Base-by-base conservation (phyloP, 2,888 invertebrate genomes). In the Chloromyia formosa region DNA sequence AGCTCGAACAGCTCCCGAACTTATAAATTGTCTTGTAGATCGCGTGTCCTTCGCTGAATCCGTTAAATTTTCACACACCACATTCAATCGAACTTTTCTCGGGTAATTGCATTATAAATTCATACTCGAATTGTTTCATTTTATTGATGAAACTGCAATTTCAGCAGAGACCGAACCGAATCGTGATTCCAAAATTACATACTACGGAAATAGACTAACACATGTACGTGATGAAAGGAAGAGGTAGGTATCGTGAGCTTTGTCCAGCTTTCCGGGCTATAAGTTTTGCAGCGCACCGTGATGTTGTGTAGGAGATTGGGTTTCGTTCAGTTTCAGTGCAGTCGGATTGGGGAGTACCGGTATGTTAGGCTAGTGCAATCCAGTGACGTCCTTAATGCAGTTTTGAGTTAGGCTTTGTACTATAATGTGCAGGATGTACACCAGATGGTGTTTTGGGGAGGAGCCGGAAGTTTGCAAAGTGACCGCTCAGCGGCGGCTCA, bases 171-270 rank as follows among this genome's bases (percentile, higher is more conserved):
- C 56, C 71, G 71, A 69, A 69, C 54, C 69, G 69, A 54, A 54
- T 56, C 69, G 27, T 54, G 69, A 58, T 56, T 71, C 40, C 40
- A 71, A 71, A 40, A 71, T 56, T 71, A 71, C 71, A 71, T 71
- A 54, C 23, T 56, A 56, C 58, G 71, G 58, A 71, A 45, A 71
- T 56, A 58, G 35, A 71, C 71, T 56, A 56, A 71, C 40, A 71
- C 71, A 71, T 20, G 58, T 23, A 35, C 23, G 27, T 4, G 14
- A 23, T 27, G 27, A 27, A 35, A 7, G 54, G 69, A 35, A 54
- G 69, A 54, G 58, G 56, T 56, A 58, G 56, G 10, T 58, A 16
- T 45, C 23, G 45, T 49, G 66, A 18, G 22, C 40, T 35, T 14
- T 18, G 42, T 14, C 66, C 22, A 66, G 66, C 66, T 66, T 66